Base-by-base conservation (phyloP, 2,113 vertebrate species). In the Oreochromis niloticus region DNA sequence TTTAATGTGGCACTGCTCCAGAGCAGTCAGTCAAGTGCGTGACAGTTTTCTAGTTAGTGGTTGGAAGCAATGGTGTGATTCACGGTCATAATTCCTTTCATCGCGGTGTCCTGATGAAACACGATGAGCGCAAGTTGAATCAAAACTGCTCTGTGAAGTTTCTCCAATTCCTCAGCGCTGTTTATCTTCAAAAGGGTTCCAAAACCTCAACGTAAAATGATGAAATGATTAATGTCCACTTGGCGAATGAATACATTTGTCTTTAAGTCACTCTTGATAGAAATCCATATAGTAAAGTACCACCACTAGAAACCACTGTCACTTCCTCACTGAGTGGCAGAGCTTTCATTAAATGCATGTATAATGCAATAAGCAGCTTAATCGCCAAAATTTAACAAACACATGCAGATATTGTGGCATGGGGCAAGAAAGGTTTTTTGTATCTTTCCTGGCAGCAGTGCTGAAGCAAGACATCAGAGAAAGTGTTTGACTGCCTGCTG, bases 41-140 rank as follows among this genome's bases (percentile, higher is more conserved):
- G 90, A 85, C 87, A 73, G 43, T 71, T 84, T 84, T 50, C 59
- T 79, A 32, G 83, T 86, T 56, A 8, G 82, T 86, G 54, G 82
- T 79, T 88, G 39, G 82, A 89, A 81, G 89, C 5, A 36, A 88
- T 84, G 81, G 4, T 22, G 17, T 91, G 79, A 90, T 84, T 85
- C 61, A 91, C 22, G 57, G 71, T 87, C 24, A 3, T 73, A 91
- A 75, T 68, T 91, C 84, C 82, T 94, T 87, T 91, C 87, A 89
- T 85, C 80, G 1, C 52, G 39, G 46, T 68, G 46, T 85, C 81
- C 48, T 46, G 27, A 83, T 87, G 85, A 90, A 86, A 91, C 78
- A 48, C 24, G 3, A 57, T 82, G 22, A 85, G 48, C 4, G 17
- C 50, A 78, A 32, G 52, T 56, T 81, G 41, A 88, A 88, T 52